Conservation (phyloP, 64 coral and sea anemone genomes). For the Dendrophyllia cribrosa region DNA sequence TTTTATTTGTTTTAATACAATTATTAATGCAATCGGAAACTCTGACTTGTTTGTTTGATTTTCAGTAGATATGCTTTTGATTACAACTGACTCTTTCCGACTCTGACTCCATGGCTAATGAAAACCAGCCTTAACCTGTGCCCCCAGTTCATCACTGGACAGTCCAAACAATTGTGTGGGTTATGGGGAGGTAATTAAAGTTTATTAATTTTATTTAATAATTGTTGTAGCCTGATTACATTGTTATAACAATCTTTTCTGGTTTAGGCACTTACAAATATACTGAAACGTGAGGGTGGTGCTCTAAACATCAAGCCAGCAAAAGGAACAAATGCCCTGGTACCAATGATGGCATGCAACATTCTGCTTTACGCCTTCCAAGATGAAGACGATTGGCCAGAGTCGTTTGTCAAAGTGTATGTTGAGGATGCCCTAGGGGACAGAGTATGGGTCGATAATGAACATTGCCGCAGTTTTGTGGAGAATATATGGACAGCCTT, state of each 20-base stretch:
- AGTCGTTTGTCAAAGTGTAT: constrained; percentile 94
- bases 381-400: constrained; percentile 97
- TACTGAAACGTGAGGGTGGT: constrained; percentile 85
- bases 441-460: constrained; percentile 96
- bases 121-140: no score
- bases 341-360: constrained; percentile 93
- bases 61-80: no score
- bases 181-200: no score
- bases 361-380: constrained; percentile 88
- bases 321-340: constrained; percentile 69
- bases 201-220: no score
- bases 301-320: constrained; percentile 87
- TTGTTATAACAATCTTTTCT: background rate
- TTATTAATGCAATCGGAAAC: no score
- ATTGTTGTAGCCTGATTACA: no score
- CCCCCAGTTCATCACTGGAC: no score
- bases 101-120: no score
- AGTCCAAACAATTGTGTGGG: no score
- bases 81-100: no score
- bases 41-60: no score
- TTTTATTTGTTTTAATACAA: no score
- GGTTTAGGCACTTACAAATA: constrained; percentile 76
- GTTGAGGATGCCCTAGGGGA: constrained; percentile 96
- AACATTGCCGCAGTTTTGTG: constrained; percentile 89
- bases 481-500: constrained; percentile 95